A percentile compares a stretch with the other conserved stretches of the same genome.
Conservation (phyloP, 2,113 vertebrate species). For the Gymnocephalus cernua region DNA sequence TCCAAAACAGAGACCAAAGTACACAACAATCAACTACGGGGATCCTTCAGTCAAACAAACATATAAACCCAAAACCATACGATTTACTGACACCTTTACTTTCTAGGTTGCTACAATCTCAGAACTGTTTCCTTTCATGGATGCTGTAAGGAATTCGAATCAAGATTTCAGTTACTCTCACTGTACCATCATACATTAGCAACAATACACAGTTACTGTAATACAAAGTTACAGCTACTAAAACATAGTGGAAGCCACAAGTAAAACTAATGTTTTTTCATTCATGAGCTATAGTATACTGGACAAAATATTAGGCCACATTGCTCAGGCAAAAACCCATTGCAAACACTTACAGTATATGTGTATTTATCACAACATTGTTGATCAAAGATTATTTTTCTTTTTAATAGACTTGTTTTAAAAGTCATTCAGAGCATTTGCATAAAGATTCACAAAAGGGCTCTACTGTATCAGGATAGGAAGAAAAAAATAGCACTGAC, state of each 20-base stretch:
- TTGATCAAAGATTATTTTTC: neutral
- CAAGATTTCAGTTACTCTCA: neutral
- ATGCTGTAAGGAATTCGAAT: neutral
- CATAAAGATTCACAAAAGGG: neutral
- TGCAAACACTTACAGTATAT: neutral
- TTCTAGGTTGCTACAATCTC: slow-evolving; percentile 63
- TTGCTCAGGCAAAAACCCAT: neutral
- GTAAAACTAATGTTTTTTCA: neutral
- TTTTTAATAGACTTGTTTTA: neutral
- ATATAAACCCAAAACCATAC: slow-evolving; percentile 87
- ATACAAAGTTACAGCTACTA: neutral
- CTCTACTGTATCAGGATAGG: neutral
- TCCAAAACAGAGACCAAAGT: slow-evolving; percentile 80
- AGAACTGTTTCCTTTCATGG: neutral
- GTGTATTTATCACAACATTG: neutral
- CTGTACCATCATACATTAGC: neutral
- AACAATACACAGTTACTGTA: neutral
- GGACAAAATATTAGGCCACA: neutral
- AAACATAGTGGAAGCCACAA: neutral
- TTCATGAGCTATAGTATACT: neutral
- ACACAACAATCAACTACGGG: slow-evolving; percentile 89
- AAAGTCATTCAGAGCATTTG: neutral
- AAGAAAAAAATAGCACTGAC: neutral
- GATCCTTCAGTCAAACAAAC: slow-evolving; percentile 84
- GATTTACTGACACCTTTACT: slow-evolving; percentile 86